phyloP scores from a whole-genome alignment of 1,140 invertebrate genomes.

The Mycetomoellerius zeteki region DNA sequence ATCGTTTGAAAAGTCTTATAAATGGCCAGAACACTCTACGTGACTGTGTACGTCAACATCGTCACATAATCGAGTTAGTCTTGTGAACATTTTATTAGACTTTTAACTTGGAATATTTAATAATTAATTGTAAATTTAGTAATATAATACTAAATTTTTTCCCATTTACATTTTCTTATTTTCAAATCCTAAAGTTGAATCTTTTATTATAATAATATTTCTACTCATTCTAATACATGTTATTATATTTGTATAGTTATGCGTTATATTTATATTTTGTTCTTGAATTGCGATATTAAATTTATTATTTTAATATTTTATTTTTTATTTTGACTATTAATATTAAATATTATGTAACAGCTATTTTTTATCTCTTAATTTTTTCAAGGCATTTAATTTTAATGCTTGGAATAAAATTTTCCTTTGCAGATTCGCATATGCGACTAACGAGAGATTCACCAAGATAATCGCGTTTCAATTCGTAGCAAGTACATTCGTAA shows the following conservation, averaged over 20 bases:
- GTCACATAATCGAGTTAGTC: conserved; percentile 45
- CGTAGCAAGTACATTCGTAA: conserved; percentile 32
- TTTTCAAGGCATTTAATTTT: not conserved
- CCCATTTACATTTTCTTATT: too few species aligned
- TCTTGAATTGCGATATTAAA: too few species aligned
- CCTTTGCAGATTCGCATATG: conserved; percentile 45
- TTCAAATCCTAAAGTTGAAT: too few species aligned
- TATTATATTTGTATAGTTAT: too few species aligned
- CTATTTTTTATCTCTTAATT: not conserved
- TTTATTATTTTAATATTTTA: too few species aligned
- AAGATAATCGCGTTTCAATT: conserved; percentile 63
- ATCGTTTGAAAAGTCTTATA: conserved; percentile 45
- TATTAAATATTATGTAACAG: too few species aligned
- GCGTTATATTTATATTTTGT: too few species aligned
- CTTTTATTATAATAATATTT: too few species aligned
- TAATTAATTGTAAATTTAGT: not conserved
- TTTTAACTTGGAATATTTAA: conserved; percentile 11
- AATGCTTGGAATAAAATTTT: not conserved
- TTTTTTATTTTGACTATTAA: too few species aligned
- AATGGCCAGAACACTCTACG: not conserved
- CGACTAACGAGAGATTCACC: conserved; percentile 53
- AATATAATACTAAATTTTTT: too few species aligned
- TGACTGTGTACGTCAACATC: conserved; percentile 14
- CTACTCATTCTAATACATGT: too few species aligned
- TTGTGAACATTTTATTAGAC: not conserved